phyloP scores from a whole-genome alignment of 2,888 invertebrate genomes.

The Cepaea hortensis region DNA sequence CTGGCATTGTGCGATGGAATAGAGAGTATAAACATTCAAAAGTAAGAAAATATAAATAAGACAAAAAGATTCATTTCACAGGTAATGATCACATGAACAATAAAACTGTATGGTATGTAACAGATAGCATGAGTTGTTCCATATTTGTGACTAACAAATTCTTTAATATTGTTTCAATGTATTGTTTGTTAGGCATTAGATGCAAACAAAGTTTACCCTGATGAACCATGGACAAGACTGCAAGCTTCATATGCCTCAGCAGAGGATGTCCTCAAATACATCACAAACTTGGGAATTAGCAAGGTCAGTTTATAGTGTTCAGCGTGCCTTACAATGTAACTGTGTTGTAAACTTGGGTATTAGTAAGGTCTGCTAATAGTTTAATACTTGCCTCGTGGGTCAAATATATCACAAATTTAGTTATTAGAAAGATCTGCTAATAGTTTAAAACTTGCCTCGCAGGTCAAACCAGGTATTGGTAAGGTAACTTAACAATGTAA shows the following conservation, averaged over 20 bases:
- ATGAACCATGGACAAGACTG: constrained; percentile 49
- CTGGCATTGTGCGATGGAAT: not conserved
- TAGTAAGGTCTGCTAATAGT: constrained; percentile 30
- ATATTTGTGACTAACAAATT: too few species aligned
- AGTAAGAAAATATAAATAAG: constrained; percentile 49
- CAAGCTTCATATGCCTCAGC: constrained; percentile 87
- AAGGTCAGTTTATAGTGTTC: constrained; percentile 81
- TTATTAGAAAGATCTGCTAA: not conserved
- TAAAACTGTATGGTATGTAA: too few species aligned
- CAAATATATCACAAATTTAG: not conserved
- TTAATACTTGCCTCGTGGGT: not conserved
- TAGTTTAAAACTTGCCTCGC: constrained; percentile 36
- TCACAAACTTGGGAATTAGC: constrained; percentile 92
- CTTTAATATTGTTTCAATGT: too few species aligned
- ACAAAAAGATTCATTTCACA: constrained; percentile 79
- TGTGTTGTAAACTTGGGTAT: not conserved
- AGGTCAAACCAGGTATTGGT: constrained; percentile 79
- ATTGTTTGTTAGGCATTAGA: constrained; percentile 68
- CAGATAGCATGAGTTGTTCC: too few species aligned
- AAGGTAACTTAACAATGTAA: constrained; percentile 83
- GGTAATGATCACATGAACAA: too few species aligned
- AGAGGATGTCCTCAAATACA: constrained; percentile 91
- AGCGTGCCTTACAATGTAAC: not conserved
- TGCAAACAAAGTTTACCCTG: constrained; percentile 65
- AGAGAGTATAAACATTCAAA: constrained; percentile 73